These are phyloP conservation scores for Ceratitis capitata DNA, from an alignment of 1,140 invertebrate species.

Conservation along the genomic window DNA sequence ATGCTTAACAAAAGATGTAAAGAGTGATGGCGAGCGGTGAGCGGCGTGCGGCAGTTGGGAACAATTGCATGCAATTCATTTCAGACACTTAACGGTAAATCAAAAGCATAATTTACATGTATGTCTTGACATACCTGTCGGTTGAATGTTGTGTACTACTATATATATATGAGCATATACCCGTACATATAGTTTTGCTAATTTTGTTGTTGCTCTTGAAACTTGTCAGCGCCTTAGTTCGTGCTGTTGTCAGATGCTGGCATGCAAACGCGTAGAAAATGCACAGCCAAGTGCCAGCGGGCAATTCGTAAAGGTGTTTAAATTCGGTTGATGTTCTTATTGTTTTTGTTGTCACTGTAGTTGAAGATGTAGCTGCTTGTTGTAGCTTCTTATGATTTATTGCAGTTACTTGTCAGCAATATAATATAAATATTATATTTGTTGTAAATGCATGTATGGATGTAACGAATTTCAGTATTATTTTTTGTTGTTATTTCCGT, in stretches of 20 bases:
- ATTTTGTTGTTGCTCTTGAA: not conserved
- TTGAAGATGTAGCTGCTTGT: not conserved
- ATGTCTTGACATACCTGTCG: not conserved
- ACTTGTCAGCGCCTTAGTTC: not conserved
- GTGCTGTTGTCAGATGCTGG: slow-evolving; percentile 12
- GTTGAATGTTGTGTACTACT: not conserved
- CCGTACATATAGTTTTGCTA: not conserved
- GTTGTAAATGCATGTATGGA: not conserved
- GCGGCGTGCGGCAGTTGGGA: not conserved
- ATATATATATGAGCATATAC: too few relatives aligned
- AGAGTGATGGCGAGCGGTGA: not conserved
- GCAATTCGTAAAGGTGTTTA: not conserved
- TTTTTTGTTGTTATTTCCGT: not conserved
- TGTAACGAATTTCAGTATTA: not conserved
- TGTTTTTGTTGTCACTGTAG: not conserved
- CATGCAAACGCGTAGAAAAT: slow-evolving; percentile 20
- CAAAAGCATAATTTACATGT: slow-evolving; percentile 1
- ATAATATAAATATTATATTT: not conserved
- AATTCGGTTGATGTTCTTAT: not conserved
- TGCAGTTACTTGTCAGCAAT: not conserved
- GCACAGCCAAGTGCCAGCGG: not conserved
- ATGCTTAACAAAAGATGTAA: not conserved
- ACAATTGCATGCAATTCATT: not conserved
- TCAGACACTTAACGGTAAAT: slow-evolving; percentile 21
- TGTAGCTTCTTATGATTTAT: slow-evolving; percentile 13